Base-by-base conservation (phyloP, 2,113 vertebrate species). In the Tetraodon nigroviridis region DNA sequence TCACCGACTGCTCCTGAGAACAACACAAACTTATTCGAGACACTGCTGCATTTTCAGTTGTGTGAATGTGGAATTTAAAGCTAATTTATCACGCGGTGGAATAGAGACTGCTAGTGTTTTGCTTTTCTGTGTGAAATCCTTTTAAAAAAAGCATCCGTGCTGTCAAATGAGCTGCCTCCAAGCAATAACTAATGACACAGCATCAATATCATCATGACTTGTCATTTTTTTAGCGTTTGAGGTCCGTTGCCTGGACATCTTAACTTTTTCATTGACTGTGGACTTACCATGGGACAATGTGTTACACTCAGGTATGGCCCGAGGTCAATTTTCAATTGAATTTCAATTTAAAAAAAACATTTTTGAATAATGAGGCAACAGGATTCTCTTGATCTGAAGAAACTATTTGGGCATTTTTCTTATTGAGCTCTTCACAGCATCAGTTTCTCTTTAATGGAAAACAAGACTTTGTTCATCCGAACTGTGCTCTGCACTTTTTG, bases 1-100 rank as follows among this genome's bases (percentile, higher is more conserved):
- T 95, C 61, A 98, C 95, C 0, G 95, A 99, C 85, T 99, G 97
- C 87, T 97, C 95, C 20, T 91, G 78, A 89, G 64, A 16, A 7
- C 0, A 2, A 27, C 21, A 11, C 1, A n/a, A 19, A 54, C 11
- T 29, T 4, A 1, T 55, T 27, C 1, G 13, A 62, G 61, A 72
- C 46, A 44, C 44, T 58, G 37, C 37, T 49, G 24, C 14, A 15
- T 3, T 51, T 55, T 67, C 52, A 10, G 13, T 19, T 18, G 27
- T 61, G 41, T 44, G 51, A 24, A 71, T 71, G 69, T 65, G 64
- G 58, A 82, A 75, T 74, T 70, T n/a, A 71, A 73, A 75, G 64
- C 63, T 82, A 80, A 85, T 84, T 86, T 86, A 86, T 83, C 59
- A 64, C 67, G 5, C 27, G 52, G 51, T 61, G 55, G 55, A 75